A percentile compares a stretch with the other conserved stretches of the same genome.
Conservation (phyloP, 2,797 vertebrate species). For the Coccyzus lansbergi region DNA sequence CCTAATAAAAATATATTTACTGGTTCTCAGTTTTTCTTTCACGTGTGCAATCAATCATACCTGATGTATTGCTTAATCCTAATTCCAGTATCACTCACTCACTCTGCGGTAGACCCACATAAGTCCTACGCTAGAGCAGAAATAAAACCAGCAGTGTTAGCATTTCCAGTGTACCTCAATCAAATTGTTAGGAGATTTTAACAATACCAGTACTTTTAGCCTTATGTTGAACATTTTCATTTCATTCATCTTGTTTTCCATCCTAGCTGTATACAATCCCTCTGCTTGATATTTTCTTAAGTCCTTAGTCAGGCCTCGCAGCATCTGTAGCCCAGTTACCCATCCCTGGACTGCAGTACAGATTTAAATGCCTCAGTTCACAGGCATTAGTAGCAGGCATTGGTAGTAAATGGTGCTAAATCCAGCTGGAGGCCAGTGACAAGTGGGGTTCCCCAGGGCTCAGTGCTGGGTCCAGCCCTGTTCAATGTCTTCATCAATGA, state of each 20-base stretch:
- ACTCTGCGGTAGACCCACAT: background rate
- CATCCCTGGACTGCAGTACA: background rate
- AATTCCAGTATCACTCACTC: background rate
- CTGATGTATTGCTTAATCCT: constrained; percentile 4
- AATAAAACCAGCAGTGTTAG: background rate
- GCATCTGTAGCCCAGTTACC: background rate
- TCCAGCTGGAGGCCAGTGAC: no score
- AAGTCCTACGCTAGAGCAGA: background rate
- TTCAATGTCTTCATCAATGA: no score
- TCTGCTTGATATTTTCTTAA: background rate
- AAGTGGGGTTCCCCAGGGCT: no score
- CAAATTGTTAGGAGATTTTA: background rate
- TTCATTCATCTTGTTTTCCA: constrained; percentile 28
- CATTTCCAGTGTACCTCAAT: background rate
- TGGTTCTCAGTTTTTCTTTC: constrained; percentile 27
- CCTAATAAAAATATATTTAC: constrained; percentile 58
- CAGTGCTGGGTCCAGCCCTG: no score
- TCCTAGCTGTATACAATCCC: background rate
- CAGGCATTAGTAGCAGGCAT: no score
- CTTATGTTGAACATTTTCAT: constrained; percentile 11
- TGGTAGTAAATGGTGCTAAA: no score
- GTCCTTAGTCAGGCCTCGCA: background rate
- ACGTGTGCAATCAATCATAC: constrained; percentile 30
- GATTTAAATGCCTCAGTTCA: background rate
- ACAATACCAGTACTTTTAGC: background rate